Evolutionary conservation across 1,140 invertebrate species (phyloP), one percentile per base, ranked within the genome.

Genomic region (Meteorus sp.): DNA sequence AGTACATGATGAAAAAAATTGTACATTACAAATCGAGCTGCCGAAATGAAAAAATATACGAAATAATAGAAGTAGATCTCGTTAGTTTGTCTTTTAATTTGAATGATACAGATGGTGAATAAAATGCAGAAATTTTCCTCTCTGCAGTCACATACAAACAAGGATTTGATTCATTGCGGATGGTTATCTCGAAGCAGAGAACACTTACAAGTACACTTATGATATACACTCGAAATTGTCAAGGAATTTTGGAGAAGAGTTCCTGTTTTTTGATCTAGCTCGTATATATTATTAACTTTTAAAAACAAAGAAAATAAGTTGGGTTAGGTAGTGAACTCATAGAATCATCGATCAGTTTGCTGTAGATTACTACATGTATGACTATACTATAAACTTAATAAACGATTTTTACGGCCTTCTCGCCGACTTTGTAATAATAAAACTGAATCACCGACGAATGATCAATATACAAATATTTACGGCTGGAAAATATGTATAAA

Each of bases 221-320:
- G n/a, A 35, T 39, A 53, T n/a, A 48, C 33, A 53, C 33, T 13
- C 19, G 25, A 22, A n/a, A 31, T 41, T 41, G 43, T 51, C 29
- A 58, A 39, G 45, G 56, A 58, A 51, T 51, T 58, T 50, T 39
- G 45, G 56, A 58, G 45, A 51, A 58, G 45, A 50, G 45, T 51
- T 56, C 43, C 43, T 47, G 25, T 47, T 47, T 31, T 15, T 33
- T 19, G 44, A 41, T 47, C 54, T 56, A 56, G 54, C 47, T 50
- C 47, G 37, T 41, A 51, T 33, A 56, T 56, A 6, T 48, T n/a
- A n/a, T n/a, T n/a, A n/a, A n/a, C n/a, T n/a, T n/a, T n/a, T n/a
- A n/a, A n/a, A n/a, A n/a, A n/a, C n/a, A n/a, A n/a, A n/a, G n/a
- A n/a, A n/a, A 29, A 29, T 29, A 29, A 29, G 27, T 29, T 9